These are phyloP conservation scores for Pampus argenteus DNA, from an alignment of 2,797 vertebrate species.

Conservation along the genomic window DNA sequence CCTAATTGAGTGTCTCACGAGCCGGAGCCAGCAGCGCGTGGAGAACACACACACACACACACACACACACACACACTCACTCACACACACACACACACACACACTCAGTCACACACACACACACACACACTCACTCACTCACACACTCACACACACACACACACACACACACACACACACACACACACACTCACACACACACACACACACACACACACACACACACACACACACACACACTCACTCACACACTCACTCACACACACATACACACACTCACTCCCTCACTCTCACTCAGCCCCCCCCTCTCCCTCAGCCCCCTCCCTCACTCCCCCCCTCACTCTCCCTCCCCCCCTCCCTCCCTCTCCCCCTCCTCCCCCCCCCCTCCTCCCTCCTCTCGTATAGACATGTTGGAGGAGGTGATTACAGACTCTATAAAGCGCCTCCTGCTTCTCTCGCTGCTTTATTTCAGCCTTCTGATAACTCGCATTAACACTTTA, in stretches of 20 bases:
- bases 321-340: no score
- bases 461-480: slow-evolving; percentile 11
- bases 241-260: not conserved
- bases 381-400: slow-evolving; percentile 12
- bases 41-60: slow-evolving; percentile 12
- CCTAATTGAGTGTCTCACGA: slow-evolving; percentile 37
- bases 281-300: not conserved
- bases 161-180: not conserved
- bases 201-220: slow-evolving; percentile 18
- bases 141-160: not conserved
- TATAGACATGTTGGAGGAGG: slow-evolving; percentile 33
- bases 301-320: no score
- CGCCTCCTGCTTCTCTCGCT: not conserved
- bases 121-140: slow-evolving; percentile 9
- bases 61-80: slow-evolving; percentile 7
- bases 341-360: no score
- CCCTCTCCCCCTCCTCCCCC: no score
- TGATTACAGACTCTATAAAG: slow-evolving; percentile 39
- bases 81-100: slow-evolving; percentile 5
- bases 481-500: not conserved
- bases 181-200: slow-evolving; percentile 19
- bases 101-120: slow-evolving; percentile 22
- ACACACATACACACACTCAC: not conserved
- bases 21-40: slow-evolving; percentile 9
- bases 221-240: slow-evolving; percentile 5